These are phyloP conservation scores for Rhagium mordax DNA, from an alignment of 2,888 invertebrate species.

Conservation along the genomic window DNA sequence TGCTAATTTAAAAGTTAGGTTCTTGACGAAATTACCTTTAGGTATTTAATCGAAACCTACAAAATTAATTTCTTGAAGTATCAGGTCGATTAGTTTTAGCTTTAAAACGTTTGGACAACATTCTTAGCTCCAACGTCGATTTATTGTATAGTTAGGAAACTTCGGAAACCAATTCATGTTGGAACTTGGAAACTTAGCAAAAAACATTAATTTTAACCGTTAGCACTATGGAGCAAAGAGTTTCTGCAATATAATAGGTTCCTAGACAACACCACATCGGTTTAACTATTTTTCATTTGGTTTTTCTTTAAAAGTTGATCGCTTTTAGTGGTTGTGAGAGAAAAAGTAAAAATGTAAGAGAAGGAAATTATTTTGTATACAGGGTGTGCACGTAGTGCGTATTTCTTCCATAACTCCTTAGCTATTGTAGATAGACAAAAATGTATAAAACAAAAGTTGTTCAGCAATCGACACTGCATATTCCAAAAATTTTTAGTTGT, in stretches of 20 bases:
- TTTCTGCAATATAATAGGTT: background rate
- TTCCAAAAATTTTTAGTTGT: too few species aligned
- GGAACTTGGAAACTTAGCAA: constrained; percentile 19
- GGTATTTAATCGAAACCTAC: background rate
- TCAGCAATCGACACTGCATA: too few species aligned
- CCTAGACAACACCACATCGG: background rate
- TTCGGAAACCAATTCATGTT: constrained; percentile 40
- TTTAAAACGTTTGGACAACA: constrained; percentile 15
- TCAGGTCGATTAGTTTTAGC: constrained; percentile 24
- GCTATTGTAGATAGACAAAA: too few species aligned
- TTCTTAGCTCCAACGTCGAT: constrained; percentile 30
- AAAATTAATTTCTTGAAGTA: constrained; percentile 37
- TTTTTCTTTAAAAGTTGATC: too few species aligned
- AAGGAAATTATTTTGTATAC: too few species aligned
- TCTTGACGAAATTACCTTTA: background rate
- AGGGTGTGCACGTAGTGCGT: too few species aligned
- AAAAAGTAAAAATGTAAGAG: too few species aligned
- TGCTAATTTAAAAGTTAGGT: background rate
- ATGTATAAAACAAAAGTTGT: too few species aligned
- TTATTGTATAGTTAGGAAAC: constrained; percentile 38
- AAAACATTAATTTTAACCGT: constrained; percentile 23
- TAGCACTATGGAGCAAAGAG: background rate
- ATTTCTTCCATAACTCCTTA: too few species aligned
- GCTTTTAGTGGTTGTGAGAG: too few species aligned
- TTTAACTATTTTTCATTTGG: background rate